Conservation (phyloP, 2,113 vertebrate species). For the Eptesicus fuscus region DNA sequence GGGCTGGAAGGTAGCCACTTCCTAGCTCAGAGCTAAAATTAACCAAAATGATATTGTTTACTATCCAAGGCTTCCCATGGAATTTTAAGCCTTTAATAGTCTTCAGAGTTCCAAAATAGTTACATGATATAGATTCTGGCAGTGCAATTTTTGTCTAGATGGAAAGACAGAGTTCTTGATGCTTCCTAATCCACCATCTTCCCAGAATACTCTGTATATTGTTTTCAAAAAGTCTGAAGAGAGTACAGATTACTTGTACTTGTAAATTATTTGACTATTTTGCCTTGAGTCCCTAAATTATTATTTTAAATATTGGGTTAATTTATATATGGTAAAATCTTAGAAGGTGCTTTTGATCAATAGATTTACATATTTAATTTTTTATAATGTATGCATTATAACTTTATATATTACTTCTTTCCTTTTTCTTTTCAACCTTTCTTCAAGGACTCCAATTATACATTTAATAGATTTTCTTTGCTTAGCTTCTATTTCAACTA, state of each 20-base stretch:
- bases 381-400: not conserved
- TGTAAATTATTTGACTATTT: not conserved
- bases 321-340: not conserved
- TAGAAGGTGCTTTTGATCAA: not conserved
- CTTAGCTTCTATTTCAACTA: not conserved
- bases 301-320: not conserved
- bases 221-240: not conserved
- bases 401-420: not conserved
- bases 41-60: not conserved
- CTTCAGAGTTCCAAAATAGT: not conserved
- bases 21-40: not conserved
- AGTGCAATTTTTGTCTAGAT: not conserved
- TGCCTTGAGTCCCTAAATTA: not conserved
- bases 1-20: not conserved
- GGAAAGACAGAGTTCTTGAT: not conserved
- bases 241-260: not conserved
- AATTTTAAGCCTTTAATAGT: not conserved
- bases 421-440: not conserved
- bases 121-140: not conserved
- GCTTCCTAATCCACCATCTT: not conserved
- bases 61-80: not conserved
- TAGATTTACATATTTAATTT: not conserved
- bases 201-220: not conserved
- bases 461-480: not conserved
- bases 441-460: not conserved